phyloP scores from a whole-genome alignment of 2,888 invertebrate genomes.

The Plebejus anna region DNA sequence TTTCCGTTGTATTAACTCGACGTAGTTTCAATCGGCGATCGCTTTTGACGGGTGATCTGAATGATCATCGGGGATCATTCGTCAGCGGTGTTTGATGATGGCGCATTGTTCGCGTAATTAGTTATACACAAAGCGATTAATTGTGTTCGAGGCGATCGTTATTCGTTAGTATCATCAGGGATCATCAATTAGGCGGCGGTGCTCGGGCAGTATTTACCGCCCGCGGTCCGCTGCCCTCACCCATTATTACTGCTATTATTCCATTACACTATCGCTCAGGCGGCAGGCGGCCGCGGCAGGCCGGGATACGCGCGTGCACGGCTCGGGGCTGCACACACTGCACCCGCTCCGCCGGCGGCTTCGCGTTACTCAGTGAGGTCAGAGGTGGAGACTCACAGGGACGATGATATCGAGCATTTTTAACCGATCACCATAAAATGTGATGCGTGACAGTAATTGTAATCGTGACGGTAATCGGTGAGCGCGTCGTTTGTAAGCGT shows the following conservation, averaged over 20 bases:
- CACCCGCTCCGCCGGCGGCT: not conserved
- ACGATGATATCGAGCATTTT: not conserved
- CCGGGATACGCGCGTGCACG: not conserved
- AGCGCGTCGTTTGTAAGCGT: not conserved
- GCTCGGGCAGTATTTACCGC: constrained; percentile 8
- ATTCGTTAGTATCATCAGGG: constrained; percentile 17
- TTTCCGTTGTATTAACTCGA: constrained; percentile 5
- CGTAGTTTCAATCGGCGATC: not conserved
- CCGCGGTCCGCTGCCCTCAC: not conserved
- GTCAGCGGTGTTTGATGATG: constrained; percentile 5
- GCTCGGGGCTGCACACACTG: not conserved
- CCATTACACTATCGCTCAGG: not conserved
- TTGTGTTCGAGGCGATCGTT: constrained; percentile 16
- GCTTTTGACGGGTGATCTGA: not conserved
- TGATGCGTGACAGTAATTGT: not conserved
- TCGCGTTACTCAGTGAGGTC: not conserved
- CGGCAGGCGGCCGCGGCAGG: not conserved
- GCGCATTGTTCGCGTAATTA: constrained; percentile 10
- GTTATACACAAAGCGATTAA: constrained; percentile 3
- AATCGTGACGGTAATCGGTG: not conserved
- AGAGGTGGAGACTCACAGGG: not conserved
- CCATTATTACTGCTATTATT: constrained; percentile 1
- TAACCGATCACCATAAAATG: not conserved
- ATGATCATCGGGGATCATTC: not conserved
- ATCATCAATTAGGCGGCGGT: not conserved